These are phyloP conservation scores for Sorex araneus DNA, from an alignment of 2,113 vertebrate genomes.

Conservation along the genomic window DNA sequence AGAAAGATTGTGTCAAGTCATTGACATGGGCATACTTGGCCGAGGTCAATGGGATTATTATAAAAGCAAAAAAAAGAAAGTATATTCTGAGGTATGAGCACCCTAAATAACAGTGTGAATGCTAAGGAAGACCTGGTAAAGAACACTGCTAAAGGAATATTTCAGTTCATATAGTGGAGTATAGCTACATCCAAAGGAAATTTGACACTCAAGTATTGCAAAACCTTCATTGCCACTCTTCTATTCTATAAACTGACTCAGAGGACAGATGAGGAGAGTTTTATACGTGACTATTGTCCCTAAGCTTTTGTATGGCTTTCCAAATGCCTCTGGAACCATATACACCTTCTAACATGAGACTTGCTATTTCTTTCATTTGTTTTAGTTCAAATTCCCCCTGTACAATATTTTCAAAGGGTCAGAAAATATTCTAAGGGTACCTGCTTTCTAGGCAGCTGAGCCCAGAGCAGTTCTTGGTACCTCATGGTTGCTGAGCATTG, in stretches of 20 bases:
- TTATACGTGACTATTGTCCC: conserved; percentile 19
- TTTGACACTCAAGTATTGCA: no score
- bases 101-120: neutral
- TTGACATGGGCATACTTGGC: neutral
- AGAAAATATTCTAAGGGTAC: no score
- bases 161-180: neutral
- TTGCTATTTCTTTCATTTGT: neutral
- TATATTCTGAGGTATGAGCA: neutral
- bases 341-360: conserved; percentile 30
- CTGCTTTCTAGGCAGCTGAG: no score
- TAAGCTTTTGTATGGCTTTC: conserved; percentile 46
- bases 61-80: neutral
- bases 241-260: no score
- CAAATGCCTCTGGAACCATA: conserved; percentile 52
- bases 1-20: neutral
- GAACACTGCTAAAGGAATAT: neutral
- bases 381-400: neutral
- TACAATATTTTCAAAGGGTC: neutral
- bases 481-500: no score
- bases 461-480: no score
- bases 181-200: no score
- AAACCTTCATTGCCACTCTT: no score
- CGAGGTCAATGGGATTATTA: neutral
- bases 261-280: no score
- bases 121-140: conserved; percentile 43